phyloP scores from a whole-genome alignment of 2,888 invertebrate genomes.

The Prenolepis imparis region DNA sequence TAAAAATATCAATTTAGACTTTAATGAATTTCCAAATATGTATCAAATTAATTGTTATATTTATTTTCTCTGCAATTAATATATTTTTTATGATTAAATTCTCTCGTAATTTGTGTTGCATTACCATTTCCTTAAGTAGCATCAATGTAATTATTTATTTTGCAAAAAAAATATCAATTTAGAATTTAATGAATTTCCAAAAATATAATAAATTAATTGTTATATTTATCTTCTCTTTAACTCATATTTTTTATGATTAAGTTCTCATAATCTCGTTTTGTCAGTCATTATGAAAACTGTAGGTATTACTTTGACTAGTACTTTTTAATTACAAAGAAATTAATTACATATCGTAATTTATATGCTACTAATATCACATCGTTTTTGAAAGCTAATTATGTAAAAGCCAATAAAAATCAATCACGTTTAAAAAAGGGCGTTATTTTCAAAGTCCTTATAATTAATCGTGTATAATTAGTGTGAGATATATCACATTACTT shows the following conservation, averaged over 20 bases:
- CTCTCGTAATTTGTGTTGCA: slow-evolving; percentile 5
- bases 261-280: background rate
- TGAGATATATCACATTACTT: background rate
- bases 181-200: background rate
- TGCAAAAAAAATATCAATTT: background rate
- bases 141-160: slow-evolving; percentile 2
- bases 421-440: slow-evolving; percentile 12
- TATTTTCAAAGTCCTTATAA: slow-evolving; percentile 14
- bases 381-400: slow-evolving; percentile 25
- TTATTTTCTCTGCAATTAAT: background rate
- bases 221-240: background rate
- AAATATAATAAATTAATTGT: slow-evolving; percentile 2
- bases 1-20: background rate
- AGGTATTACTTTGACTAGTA: background rate
- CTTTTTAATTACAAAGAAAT: slow-evolving; percentile 26
- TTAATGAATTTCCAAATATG: background rate
- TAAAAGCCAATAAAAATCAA: slow-evolving; percentile 24
- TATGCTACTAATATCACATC: background rate
- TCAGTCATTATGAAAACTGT: background rate
- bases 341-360: slow-evolving; percentile 26
- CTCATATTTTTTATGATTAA: background rate
- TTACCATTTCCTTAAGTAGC: background rate
- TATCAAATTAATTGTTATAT: slow-evolving; percentile 13
- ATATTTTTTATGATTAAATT: background rate
- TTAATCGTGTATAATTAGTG: slow-evolving; percentile 32